Conservation (phyloP, 2,113 vertebrate species). For the Megaceryle maxima region DNA sequence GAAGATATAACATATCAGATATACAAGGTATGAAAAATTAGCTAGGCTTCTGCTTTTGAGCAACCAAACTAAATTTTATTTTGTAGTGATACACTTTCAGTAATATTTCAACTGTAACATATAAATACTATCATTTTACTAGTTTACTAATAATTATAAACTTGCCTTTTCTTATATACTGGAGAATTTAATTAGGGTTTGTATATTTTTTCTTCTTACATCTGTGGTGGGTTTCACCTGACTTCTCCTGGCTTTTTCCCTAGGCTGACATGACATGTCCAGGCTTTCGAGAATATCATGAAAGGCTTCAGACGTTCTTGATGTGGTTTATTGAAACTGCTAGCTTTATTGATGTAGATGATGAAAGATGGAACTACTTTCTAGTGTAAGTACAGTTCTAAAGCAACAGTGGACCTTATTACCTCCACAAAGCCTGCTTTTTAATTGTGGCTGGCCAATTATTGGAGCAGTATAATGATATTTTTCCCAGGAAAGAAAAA, state of each 20-base stretch:
- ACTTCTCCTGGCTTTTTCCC: conserved; percentile 81
- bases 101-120: background rate
- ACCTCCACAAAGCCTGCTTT: conserved; percentile 80
- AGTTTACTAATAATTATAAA: background rate
- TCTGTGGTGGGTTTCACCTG: conserved; percentile 79
- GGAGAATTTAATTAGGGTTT: conserved; percentile 54
- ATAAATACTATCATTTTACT: background rate
- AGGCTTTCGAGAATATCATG: conserved; percentile 96
- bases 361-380: conserved; percentile 99
- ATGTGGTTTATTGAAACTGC: conserved; percentile 99
- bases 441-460: conserved; percentile 97
- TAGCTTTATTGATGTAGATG: conserved; percentile 97
- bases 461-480: conserved; percentile 96
- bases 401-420: conserved; percentile 87
- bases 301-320: conserved; percentile 98
- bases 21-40: conserved; percentile 84
- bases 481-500: conserved; percentile 91
- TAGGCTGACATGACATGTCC: conserved; percentile 92
- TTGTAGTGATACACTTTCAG: background rate
- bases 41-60: background rate
- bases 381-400: conserved; percentile 95
- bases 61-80: background rate
- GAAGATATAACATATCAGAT: conserved; percentile 91
- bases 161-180: conserved; percentile 2
- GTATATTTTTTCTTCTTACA: conserved; percentile 36